Evolutionary conservation across 2,888 invertebrate species (phyloP).

Genomic region (Lochmaea capreae): DNA sequence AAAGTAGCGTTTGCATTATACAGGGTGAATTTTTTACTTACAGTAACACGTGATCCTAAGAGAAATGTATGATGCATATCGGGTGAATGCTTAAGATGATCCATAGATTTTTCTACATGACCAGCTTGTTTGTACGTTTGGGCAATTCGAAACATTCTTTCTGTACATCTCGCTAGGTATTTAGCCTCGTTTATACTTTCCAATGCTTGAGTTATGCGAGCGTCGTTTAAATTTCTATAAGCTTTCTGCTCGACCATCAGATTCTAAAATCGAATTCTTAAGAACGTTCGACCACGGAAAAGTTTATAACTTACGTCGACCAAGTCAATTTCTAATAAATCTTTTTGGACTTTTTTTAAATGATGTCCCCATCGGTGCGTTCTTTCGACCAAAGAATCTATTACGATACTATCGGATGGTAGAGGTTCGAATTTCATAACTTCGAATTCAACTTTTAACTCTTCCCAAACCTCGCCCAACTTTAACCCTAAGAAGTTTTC

Average conservation of each 20-base stretch:
- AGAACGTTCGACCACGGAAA: neutral
- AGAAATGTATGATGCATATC: constrained; percentile 44
- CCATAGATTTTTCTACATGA: constrained; percentile 43
- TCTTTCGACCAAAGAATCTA: constrained; percentile 59
- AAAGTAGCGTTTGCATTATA: too few relatives aligned
- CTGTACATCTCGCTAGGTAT: constrained; percentile 63
- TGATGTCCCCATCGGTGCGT: constrained; percentile 60
- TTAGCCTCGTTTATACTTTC: constrained; percentile 62
- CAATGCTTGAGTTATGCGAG: constrained; percentile 60
- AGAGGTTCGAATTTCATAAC: constrained; percentile 60
- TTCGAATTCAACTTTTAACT: constrained; percentile 61
- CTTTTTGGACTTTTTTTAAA: constrained; percentile 60
- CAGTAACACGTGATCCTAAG: constrained; percentile 39
- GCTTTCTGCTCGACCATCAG: constrained; percentile 58
- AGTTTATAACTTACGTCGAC: constrained; percentile 47
- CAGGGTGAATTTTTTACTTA: constrained; percentile 29
- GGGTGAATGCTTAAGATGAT: constrained; percentile 9
- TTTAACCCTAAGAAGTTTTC: constrained; percentile 66
- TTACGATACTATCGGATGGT: constrained; percentile 60
- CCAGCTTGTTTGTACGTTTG: constrained; percentile 51
- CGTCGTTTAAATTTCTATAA: constrained; percentile 59
- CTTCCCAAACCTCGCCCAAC: constrained; percentile 65
- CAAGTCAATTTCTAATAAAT: constrained; percentile 53
- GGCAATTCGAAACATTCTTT: constrained; percentile 59
- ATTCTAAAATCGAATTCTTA: constrained; percentile 51